These are phyloP conservation scores for Emys orbicularis DNA, from an alignment of 2,797 vertebrate species.

Conservation along the genomic window DNA sequence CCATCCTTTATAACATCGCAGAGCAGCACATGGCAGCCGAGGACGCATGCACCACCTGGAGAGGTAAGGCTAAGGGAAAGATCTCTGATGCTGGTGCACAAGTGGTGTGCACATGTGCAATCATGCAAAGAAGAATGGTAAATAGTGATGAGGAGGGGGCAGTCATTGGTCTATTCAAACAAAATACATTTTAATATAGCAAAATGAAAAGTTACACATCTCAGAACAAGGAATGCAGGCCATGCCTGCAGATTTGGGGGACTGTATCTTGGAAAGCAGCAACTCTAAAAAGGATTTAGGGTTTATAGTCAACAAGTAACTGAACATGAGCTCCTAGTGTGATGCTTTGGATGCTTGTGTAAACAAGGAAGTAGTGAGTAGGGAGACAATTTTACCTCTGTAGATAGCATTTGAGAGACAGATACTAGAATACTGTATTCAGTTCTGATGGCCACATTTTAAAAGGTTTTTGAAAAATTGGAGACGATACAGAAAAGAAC, in stretches of 20 bases:
- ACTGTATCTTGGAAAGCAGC: background rate
- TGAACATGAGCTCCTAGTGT: background rate
- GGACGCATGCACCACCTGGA: background rate
- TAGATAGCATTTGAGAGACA: background rate
- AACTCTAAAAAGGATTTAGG: background rate
- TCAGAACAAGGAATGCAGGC: background rate
- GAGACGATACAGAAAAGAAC: background rate
- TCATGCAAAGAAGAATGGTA: background rate
- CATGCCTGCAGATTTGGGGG: background rate
- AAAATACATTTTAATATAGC: background rate
- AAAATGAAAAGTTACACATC: background rate
- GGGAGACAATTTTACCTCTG: background rate
- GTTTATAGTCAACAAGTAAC: background rate
- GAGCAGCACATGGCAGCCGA: background rate
- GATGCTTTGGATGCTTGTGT: background rate
- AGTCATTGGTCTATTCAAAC: background rate
- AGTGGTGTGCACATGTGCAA: background rate
- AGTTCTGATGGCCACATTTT: background rate
- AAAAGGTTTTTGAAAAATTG: background rate
- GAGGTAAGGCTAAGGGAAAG: background rate
- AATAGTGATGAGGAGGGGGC: background rate
- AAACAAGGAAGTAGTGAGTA: background rate
- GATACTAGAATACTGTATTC: background rate
- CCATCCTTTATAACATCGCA: background rate
- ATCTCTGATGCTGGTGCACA: background rate